phyloP scores from a whole-genome alignment of 2,888 invertebrate genomes.

The Parnassius smintheus region DNA sequence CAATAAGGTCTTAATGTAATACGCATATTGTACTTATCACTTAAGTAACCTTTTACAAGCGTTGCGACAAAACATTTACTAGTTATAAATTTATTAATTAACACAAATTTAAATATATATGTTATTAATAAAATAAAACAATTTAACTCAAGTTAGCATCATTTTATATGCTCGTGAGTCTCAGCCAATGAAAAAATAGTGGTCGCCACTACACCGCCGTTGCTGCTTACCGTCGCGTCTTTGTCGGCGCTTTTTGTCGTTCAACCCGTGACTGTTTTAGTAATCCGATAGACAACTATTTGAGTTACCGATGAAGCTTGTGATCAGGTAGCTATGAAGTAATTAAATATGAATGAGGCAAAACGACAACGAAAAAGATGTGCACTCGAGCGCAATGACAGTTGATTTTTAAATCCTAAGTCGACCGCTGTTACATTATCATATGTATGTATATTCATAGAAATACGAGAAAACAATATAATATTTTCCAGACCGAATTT shows the following conservation, averaged over 20 bases:
- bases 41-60: too few relatives aligned
- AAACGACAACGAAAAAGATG: conserved; percentile 25
- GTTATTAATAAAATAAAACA: too few relatives aligned
- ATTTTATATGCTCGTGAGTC: conserved; percentile 34
- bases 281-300: conserved; percentile 71
- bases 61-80: too few relatives aligned
- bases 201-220: conserved; percentile 53
- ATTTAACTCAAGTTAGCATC: too few relatives aligned
- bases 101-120: too few relatives aligned
- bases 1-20: too few relatives aligned
- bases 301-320: conserved; percentile 50
- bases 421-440: not conserved
- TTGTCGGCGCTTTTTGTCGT: conserved; percentile 76
- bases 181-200: conserved; percentile 52
- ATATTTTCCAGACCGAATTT: too few relatives aligned
- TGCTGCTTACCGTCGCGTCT: conserved; percentile 46
- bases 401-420: conserved; percentile 5
- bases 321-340: conserved; percentile 69
- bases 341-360: conserved; percentile 55
- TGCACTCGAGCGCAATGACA: conserved; percentile 21
- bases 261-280: conserved; percentile 75
- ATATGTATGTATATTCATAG: too few relatives aligned
- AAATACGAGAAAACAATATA: too few relatives aligned
- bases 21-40: too few relatives aligned
- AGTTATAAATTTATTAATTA: too few relatives aligned